These are phyloP conservation scores for Ochotona curzoniae DNA, from an alignment of 2,113 vertebrate genomes.

Conservation along the genomic window DNA sequence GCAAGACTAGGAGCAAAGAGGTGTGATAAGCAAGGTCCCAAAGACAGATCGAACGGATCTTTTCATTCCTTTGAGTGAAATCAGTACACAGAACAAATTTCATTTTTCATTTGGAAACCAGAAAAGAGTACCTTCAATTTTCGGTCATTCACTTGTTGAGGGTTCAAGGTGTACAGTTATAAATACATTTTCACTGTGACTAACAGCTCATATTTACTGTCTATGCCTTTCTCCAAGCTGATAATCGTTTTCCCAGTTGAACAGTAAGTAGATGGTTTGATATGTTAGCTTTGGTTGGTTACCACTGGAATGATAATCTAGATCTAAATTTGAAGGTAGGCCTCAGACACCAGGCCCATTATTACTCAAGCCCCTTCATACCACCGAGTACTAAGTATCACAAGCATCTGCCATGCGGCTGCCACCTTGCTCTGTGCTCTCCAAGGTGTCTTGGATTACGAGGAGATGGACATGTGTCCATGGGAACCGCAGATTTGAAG, in stretches of 20 bases:
- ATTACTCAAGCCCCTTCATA: neutral
- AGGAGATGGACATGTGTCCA: conserved; percentile 56
- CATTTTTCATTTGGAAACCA: neutral
- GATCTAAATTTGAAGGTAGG: neutral
- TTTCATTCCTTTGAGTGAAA: conserved; percentile 26
- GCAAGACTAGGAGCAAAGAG: neutral
- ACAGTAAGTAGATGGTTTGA: neutral
- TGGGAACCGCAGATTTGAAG: conserved; percentile 40
- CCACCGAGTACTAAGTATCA: conserved; percentile 37
- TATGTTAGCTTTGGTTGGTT: neutral
- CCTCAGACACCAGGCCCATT: neutral
- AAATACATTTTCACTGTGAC: neutral
- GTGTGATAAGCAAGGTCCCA: neutral
- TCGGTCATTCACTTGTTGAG: conserved; percentile 1
- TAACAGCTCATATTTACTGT: neutral
- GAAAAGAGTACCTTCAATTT: conserved; percentile 19
- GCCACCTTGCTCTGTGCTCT: conserved; percentile 5
- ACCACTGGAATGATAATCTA: neutral
- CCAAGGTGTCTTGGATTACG: conserved; percentile 55
- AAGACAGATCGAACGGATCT: neutral
- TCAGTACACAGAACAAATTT: neutral
- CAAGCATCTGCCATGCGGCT: neutral
- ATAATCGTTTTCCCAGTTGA: neutral
- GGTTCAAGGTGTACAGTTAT: neutral
- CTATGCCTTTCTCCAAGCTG: neutral